A percentile compares a stretch with the other conserved stretches of the same genome.
phyloP scores from a whole-genome alignment of 2,113 vertebrate genomes.

The Archilochus colubris region DNA sequence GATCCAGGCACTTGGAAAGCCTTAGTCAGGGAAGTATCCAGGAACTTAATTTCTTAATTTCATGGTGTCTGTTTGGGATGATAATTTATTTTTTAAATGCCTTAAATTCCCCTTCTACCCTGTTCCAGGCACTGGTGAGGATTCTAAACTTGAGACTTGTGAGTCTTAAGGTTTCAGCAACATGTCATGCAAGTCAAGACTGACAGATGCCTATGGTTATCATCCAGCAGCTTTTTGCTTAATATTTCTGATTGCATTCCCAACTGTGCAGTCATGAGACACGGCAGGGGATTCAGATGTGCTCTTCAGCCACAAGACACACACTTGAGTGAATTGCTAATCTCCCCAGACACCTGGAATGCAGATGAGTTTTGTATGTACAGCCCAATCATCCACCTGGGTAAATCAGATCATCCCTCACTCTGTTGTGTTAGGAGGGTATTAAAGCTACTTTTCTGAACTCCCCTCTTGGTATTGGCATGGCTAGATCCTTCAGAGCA shows the following conservation, averaged over 20 bases:
- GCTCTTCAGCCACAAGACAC: not conserved
- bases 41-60: not conserved
- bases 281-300: not conserved
- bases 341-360: conserved; percentile 1
- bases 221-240: not conserved
- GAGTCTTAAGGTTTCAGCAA: not conserved
- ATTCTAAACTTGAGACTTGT: not conserved
- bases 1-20: not conserved
- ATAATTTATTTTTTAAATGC: not conserved
- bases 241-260: not conserved
- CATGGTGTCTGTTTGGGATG: not conserved
- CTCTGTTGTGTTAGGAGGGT: not conserved
- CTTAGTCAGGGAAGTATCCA: not conserved
- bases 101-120: not conserved
- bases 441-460: not conserved
- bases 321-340: not conserved
- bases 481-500: not conserved
- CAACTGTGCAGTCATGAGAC: not conserved
- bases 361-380: not conserved
- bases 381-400: not conserved
- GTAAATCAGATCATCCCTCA: not conserved
- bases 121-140: not conserved
- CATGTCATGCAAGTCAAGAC: not conserved
- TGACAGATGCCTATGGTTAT: not conserved
- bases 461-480: not conserved